Evolutionary conservation across 2,797 vertebrate species (phyloP), one percentile per base, ranked within the genome.

Genomic region (Syndactyla subalaris): DNA sequence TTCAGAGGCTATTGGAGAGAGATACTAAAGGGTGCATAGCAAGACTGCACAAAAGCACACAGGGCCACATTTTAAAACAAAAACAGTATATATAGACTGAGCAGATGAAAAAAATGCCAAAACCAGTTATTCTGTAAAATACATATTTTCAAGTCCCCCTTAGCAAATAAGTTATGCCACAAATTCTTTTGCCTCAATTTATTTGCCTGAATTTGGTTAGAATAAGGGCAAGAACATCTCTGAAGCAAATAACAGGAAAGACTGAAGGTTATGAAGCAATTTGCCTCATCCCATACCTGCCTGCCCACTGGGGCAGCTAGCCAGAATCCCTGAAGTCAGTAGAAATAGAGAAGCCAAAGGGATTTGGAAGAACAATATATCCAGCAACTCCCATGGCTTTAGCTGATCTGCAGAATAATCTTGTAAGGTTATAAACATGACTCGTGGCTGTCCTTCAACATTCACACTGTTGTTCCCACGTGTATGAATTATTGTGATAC

Each of bases 391-490:
- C 23, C 1, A 0, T 48, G 32, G 22, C 18, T 88, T 85, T 45
- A 70, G 10, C 0, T 80, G 32, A 45, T 68, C 21, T 66, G 23
- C 10, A 58, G 46, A 76, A 58, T 46, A 59, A 45, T n/a, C 24
- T 71, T 55, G 17, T 5, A n/a, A 70, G 27, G 15, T 51, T 85
- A 39, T 62, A 66, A 79, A 48, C 0, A 4, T 2, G 9, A 24
- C 22, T 52, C 10, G 3, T 41, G 30, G 46, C 23, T 79, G 45
- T 36, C 20, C 32, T 71, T 68, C 8, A 18, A 27, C 12, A 43
- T 24, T 41, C 7, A 39, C 29, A 67, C 17, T 63, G 52, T n/a
- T 49, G 16, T 55, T 85, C 2, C 2, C 30, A 54, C 0, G 0
- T 38, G 18, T 32, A 29, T 5, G 4, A 58, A 58, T 75, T 46